Evolutionary conservation across 2,797 vertebrate species (phyloP).

Genomic region (Carcharodon carcharias): DNA sequence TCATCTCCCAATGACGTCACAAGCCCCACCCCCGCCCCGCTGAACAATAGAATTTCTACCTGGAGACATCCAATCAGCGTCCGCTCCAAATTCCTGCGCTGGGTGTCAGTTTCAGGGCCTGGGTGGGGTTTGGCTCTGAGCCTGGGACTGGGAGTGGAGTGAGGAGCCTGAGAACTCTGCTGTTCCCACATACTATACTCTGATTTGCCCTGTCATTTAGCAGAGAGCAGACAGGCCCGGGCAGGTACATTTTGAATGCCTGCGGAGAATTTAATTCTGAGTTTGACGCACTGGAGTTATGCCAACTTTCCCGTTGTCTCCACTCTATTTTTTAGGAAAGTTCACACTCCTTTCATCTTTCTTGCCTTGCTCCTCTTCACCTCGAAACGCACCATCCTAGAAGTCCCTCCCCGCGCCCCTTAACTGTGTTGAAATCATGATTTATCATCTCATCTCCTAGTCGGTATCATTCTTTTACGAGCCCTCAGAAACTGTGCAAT

Average conservation of each 20-base stretch:
- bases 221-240: not conserved
- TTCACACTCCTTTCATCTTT: too few relatives aligned
- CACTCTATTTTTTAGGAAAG: not conserved
- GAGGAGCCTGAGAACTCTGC: not conserved
- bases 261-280: not conserved
- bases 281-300: too few relatives aligned
- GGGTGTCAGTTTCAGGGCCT: not conserved
- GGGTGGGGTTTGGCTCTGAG: not conserved
- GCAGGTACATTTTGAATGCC: not conserved
- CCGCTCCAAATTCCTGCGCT: not conserved
- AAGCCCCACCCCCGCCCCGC: not conserved
- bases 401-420: not conserved
- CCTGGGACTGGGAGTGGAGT: not conserved
- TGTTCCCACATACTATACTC: not conserved
- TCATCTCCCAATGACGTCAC: not conserved
- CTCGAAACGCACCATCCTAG: not conserved
- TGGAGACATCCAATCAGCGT: conserved; percentile 5
- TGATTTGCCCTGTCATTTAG: not conserved
- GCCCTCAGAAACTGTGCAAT: not conserved
- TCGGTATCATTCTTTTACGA: not conserved
- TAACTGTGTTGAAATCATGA: not conserved
- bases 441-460: not conserved
- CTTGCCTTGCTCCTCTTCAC: not conserved
- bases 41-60: not conserved
- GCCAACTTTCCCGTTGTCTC: not conserved